Conservation (phyloP, 2,113 vertebrate species). For the Pungitius pungitius region DNA sequence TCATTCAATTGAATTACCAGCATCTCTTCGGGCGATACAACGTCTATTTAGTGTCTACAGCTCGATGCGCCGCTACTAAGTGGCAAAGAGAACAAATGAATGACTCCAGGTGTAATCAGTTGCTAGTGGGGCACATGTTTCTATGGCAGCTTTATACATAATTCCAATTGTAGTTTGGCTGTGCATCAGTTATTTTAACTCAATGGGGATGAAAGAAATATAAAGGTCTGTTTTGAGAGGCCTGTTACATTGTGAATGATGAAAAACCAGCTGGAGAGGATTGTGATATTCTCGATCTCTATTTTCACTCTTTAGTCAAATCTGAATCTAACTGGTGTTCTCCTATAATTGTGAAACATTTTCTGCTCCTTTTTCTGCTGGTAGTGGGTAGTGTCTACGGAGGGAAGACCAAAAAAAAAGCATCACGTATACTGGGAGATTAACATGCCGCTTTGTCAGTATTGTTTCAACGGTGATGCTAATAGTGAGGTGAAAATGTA, state of each 20-base stretch:
- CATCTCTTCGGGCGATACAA: not conserved
- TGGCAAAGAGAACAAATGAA: not conserved
- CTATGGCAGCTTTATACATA: not conserved
- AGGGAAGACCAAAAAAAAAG: not conserved
- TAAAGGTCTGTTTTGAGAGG: not conserved
- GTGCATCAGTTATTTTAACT: slow-evolving; percentile 28
- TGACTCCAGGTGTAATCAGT: not conserved
- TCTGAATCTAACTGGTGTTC: not conserved
- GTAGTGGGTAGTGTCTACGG: not conserved
- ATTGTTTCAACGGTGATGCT: slow-evolving; percentile 43
- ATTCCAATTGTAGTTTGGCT: slow-evolving; percentile 1
- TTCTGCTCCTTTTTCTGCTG: slow-evolving; percentile 14
- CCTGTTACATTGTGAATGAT: slow-evolving; percentile 23
- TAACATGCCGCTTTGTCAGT: slow-evolving; percentile 17
- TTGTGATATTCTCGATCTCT: not conserved
- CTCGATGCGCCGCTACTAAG: not conserved
- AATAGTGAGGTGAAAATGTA: slow-evolving; percentile 56
- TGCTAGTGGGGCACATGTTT: not conserved
- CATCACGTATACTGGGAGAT: slow-evolving; percentile 19
- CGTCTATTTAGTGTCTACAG: not conserved
- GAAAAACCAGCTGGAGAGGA: not conserved
- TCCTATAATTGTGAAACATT: slow-evolving; percentile 1
- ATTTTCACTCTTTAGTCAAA: not conserved
- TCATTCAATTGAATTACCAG: not conserved
- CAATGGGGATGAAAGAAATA: not conserved